Percentiles rank a stretch among this genome's conserved stretches.
Evolutionary conservation across 2,888 invertebrate species (phyloP).

Genomic region (Esperia sulphurella): DNA sequence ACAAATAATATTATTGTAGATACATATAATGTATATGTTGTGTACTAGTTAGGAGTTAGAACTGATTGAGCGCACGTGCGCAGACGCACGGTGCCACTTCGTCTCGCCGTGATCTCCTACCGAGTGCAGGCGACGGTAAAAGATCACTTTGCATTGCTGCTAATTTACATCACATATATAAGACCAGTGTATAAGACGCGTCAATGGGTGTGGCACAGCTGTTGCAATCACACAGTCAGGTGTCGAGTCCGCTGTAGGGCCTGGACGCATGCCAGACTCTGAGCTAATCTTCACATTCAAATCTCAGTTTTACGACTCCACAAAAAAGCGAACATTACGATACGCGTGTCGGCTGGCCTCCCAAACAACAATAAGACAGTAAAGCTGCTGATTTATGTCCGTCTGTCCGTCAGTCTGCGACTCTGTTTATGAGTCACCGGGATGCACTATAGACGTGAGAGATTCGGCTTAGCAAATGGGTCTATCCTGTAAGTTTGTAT

Average conservation of each 20-base stretch:
- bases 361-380: constrained; percentile 42
- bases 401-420: constrained; percentile 33
- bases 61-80: constrained; percentile 20
- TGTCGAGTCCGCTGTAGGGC: constrained; percentile 4
- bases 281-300: constrained; percentile 42
- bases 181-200: not conserved
- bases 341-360: constrained; percentile 17
- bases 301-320: constrained; percentile 42
- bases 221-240: not conserved
- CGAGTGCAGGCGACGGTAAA: not conserved
- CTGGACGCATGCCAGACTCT: constrained; percentile 42
- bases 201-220: not conserved
- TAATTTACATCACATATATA: not conserved
- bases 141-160: not conserved
- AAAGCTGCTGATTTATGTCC: constrained; percentile 37
- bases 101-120: constrained; percentile 25
- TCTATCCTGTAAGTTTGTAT: too few relatives aligned
- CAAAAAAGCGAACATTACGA: constrained; percentile 39
- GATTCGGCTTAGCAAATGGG: not conserved
- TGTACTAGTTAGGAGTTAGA: not conserved
- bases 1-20: too few relatives aligned
- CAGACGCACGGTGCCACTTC: constrained; percentile 29
- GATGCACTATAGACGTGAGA: not conserved
- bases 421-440: constrained; percentile 3
- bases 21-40: too few relatives aligned